phyloP scores from a whole-genome alignment of 2,888 invertebrate genomes.

The Dorcus parallelipipedus region DNA sequence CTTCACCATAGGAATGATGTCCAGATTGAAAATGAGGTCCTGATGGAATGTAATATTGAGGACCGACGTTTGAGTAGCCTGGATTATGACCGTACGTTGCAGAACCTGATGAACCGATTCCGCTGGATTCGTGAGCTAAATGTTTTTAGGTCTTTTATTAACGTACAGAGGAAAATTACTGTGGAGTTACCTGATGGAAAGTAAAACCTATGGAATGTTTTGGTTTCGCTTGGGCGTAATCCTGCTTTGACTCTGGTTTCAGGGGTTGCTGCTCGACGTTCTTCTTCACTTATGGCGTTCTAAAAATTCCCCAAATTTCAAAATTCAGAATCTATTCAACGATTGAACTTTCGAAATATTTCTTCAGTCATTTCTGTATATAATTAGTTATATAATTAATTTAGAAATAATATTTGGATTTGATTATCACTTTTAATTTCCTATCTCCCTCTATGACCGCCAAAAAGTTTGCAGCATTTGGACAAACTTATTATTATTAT shows the following conservation, averaged over 20 bases:
- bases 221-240: not conserved
- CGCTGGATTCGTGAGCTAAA: constrained; percentile 6
- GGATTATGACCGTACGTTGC: constrained; percentile 1
- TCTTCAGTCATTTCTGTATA: too few species aligned
- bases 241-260: not conserved
- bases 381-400: too few species aligned
- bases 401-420: too few species aligned
- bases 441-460: too few species aligned
- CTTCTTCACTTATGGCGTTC: constrained; percentile 34
- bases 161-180: not conserved
- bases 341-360: not conserved
- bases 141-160: not conserved
- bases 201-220: constrained; percentile 1
- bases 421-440: too few species aligned
- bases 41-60: constrained; percentile 1
- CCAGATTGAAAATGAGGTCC: not conserved
- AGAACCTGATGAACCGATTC: not conserved
- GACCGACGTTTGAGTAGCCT: not conserved
- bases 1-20: too few species aligned
- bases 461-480: too few species aligned
- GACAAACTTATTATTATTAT: too few species aligned
- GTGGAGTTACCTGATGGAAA: constrained; percentile 9
- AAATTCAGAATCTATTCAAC: not conserved
- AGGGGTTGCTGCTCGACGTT: constrained; percentile 28
- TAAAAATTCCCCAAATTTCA: constrained; percentile 12